A percentile compares a stretch with the other conserved stretches of the same genome.
Evolutionary conservation across 2,888 invertebrate genomes (phyloP).

Genomic region (Drosophila nigricruria): DNA sequence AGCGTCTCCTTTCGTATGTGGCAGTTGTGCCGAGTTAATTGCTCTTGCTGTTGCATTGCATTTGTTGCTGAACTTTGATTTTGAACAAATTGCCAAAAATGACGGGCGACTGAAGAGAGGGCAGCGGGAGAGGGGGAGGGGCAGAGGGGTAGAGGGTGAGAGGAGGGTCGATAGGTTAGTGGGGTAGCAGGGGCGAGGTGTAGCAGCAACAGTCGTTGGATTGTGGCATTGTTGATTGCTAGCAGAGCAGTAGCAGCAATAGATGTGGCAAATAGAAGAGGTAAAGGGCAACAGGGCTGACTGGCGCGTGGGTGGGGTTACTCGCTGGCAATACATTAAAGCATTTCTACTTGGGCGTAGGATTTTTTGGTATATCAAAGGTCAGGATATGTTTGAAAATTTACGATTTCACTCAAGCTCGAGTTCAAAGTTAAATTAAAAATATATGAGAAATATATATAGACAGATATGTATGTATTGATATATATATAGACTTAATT

Average conservation of each 20-base stretch:
- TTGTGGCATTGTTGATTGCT: slow-evolving; percentile 66
- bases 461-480: background rate
- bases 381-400: slow-evolving; percentile 65
- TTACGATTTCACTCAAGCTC: slow-evolving; percentile 43
- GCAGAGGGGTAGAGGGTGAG: background rate
- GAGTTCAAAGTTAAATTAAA: slow-evolving; percentile 32
- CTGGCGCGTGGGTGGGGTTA: slow-evolving; percentile 3
- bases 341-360: slow-evolving; percentile 33
- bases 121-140: background rate
- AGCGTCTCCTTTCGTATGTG: slow-evolving; percentile 64
- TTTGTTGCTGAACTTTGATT: slow-evolving; percentile 77
- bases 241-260: slow-evolving; percentile 21
- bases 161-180: slow-evolving; percentile 14
- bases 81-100: slow-evolving; percentile 76
- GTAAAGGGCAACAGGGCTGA: background rate
- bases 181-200: slow-evolving; percentile 12
- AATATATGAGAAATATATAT: slow-evolving; percentile 7
- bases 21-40: slow-evolving; percentile 78
- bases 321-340: slow-evolving; percentile 54
- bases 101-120: slow-evolving; percentile 26
- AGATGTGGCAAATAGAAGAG: slow-evolving; percentile 7
- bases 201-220: slow-evolving; percentile 68
- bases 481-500: background rate
- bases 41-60: slow-evolving; percentile 79
- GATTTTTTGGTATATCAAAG: slow-evolving; percentile 68